Base-by-base conservation (phyloP, 2,888 invertebrate genomes). In the Ariolimax columbianus region DNA sequence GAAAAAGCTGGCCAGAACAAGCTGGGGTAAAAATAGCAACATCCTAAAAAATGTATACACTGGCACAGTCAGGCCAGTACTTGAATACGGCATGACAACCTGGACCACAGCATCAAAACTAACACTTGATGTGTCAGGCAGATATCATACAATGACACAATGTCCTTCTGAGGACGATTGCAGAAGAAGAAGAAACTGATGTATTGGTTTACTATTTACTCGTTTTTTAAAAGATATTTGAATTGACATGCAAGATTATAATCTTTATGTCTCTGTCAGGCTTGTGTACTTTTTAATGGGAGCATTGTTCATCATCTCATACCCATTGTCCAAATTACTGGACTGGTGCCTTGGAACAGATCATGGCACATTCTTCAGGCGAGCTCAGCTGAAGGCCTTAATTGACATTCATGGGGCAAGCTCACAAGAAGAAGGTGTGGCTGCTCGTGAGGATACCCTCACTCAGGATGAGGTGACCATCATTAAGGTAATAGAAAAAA, bases 301-400 rank as follows among this genome's bases (percentile, higher is more conserved):
- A 11, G 19, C 92, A 9, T 89, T 93, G n/a, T 92, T 92, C 84
- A 86, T 93, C 4, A 88, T 94, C 30, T 88, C 93, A 33, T 94
- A 91, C 91, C 94, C 94, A 9, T 68, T 94, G n/a, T 91, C 94
- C 26, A 93, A 93, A 87, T 73, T 94, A 7, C 88, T 94, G 66
- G 94, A 94, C 88, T 91, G 91, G 86, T 59, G 93, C 23, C 90
- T 94, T 40, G 94, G 94, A 3, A 87, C 90, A 59, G 93, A 93
- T 14, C 92, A 93, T 83, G 89, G 89, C 51, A 93, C 93, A n/a
- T 93, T 93, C 83, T 94, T 89, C 86, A 88, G 93, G 17, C 84
- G 93, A 33, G 92, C 91, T 26, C 91, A 94, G 88, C 87, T 94
- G 14, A 93, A 93, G 88, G 94, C 91, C 23, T 84, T 94, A 66